Conservation (phyloP, 2,797 vertebrate species). For the Enteromius thamalakanensis region DNA sequence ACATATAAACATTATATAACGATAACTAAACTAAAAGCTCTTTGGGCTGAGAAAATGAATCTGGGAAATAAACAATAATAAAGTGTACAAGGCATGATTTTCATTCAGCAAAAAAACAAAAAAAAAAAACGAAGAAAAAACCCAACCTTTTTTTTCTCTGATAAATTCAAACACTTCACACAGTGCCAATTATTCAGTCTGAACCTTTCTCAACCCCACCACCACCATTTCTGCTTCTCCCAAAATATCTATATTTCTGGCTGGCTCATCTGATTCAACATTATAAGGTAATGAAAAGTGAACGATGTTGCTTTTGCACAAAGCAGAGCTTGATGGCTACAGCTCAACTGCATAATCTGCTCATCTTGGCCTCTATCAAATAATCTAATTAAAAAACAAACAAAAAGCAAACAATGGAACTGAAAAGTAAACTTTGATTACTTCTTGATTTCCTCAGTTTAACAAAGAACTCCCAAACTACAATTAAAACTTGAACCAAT, state of each 20-base stretch:
- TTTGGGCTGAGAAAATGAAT: slow-evolving; percentile 81
- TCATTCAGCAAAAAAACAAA: slow-evolving; percentile 51
- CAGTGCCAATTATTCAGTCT: slow-evolving; percentile 60
- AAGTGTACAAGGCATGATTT: slow-evolving; percentile 58
- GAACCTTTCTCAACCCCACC: background rate
- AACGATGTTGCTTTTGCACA: slow-evolving; percentile 46
- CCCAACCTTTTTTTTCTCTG: background rate
- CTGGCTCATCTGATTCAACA: slow-evolving; percentile 31
- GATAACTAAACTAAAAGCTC: slow-evolving; percentile 73
- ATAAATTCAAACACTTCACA: slow-evolving; percentile 57
- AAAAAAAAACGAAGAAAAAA: slow-evolving; percentile 39
- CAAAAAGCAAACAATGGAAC: slow-evolving; percentile 27
- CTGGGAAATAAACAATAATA: slow-evolving; percentile 46
- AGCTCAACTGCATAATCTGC: slow-evolving; percentile 50
- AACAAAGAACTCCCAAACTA: slow-evolving; percentile 40
- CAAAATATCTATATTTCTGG: slow-evolving; percentile 39
- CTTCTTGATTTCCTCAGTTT: slow-evolving; percentile 47
- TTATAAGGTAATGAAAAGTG: slow-evolving; percentile 22
- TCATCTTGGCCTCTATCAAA: slow-evolving; percentile 26
- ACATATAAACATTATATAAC: slow-evolving; percentile 68
- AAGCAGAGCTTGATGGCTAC: slow-evolving; percentile 34
- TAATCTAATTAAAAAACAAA: slow-evolving; percentile 23
- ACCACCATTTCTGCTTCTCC: slow-evolving; percentile 9
- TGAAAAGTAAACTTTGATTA: slow-evolving; percentile 41
- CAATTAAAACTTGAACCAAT: slow-evolving; percentile 37